Percentiles rank a stretch among this genome's conserved stretches.
Evolutionary conservation across 2,888 invertebrate species (phyloP).

Genomic region (Embidobia sp.): DNA sequence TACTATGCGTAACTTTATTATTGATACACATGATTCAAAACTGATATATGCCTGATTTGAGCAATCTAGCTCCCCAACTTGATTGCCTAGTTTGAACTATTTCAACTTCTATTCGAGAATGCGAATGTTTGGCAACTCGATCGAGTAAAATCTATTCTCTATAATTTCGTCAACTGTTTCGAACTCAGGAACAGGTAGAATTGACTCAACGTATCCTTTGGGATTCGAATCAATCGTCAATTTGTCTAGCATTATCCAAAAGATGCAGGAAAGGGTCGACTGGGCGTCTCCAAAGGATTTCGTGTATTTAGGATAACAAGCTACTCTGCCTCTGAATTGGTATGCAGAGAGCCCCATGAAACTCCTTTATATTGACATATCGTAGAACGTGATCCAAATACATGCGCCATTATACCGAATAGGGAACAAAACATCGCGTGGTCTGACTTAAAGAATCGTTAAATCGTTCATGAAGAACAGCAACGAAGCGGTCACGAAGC

Average conservation of each 20-base stretch:
- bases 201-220: constrained; percentile 74
- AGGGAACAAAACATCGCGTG: constrained; percentile 75
- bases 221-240: constrained; percentile 80
- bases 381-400: constrained; percentile 82
- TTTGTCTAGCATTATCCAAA: constrained; percentile 81
- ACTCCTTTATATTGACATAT: constrained; percentile 82
- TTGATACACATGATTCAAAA: constrained; percentile 10
- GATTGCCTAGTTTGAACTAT: constrained; percentile 15
- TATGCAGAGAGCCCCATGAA: constrained; percentile 78
- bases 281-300: constrained; percentile 79
- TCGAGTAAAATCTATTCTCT: constrained; percentile 45
- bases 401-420: constrained; percentile 81
- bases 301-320: constrained; percentile 82
- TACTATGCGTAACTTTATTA: no score
- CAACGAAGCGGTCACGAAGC: constrained; percentile 77
- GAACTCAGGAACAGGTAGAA: constrained; percentile 62
- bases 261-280: constrained; percentile 69
- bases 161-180: constrained; percentile 53
- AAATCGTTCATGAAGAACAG: constrained; percentile 78
- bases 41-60: constrained; percentile 2
- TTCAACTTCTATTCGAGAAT: constrained; percentile 9
- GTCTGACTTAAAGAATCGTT: constrained; percentile 65
- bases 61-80: constrained; percentile 1
- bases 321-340: constrained; percentile 78
- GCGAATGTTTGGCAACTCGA: constrained; percentile 29